Conservation (phyloP, 2,113 vertebrate genomes). For the Empidonax traillii region DNA sequence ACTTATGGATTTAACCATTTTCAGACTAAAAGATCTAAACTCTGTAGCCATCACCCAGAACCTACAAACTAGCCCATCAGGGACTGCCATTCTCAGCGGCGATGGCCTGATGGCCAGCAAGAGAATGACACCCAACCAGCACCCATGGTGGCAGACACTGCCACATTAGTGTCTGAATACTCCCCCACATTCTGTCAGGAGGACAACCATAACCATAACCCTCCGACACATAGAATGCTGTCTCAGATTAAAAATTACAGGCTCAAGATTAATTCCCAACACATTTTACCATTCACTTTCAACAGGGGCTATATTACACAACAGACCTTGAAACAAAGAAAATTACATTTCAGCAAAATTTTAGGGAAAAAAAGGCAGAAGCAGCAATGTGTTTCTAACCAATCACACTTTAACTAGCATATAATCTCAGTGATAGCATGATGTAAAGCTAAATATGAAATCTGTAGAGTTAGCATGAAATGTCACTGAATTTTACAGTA, state of each 20-base stretch:
- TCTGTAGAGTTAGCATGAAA: not conserved
- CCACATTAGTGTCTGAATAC: not conserved
- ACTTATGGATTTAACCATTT: not conserved
- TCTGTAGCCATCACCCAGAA: rapidly evolving
- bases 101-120: not conserved
- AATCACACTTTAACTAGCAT: not conserved
- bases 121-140: not conserved
- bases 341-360: not conserved
- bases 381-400: not conserved
- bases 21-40: not conserved
- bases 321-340: not conserved
- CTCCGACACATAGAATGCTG: not conserved
- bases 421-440: not conserved
- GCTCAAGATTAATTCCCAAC: not conserved
- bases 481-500: not conserved
- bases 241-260: not conserved
- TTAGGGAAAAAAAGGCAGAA: not conserved
- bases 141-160: not conserved
- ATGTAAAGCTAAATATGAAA: not conserved
- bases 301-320: not conserved
- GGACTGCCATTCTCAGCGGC: not conserved
- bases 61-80: not conserved
- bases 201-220: not conserved
- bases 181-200: not conserved
- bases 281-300: not conserved